Percentiles rank a stretch among this genome's conserved stretches.
These are phyloP conservation scores for Apamea sordens DNA, from an alignment of 2,888 invertebrate species.

Conservation along the genomic window DNA sequence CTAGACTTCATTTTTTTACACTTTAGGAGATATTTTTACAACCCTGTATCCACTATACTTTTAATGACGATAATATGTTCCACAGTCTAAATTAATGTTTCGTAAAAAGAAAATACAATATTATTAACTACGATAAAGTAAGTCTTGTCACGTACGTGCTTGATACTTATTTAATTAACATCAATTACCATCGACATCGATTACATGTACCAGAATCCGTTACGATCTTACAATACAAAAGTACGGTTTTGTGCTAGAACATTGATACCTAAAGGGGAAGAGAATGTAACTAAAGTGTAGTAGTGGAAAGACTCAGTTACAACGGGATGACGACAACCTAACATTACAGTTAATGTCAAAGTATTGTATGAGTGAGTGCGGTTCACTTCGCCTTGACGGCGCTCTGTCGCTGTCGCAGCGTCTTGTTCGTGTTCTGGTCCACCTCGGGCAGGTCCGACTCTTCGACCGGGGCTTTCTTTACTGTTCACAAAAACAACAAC, in stretches of 20 bases:
- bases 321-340: slow-evolving; percentile 79
- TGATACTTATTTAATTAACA: slow-evolving; percentile 66
- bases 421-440: slow-evolving; percentile 96
- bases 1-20: slow-evolving; percentile 85
- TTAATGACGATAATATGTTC: slow-evolving; percentile 83
- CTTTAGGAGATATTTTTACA: slow-evolving; percentile 90
- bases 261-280: slow-evolving; percentile 64
- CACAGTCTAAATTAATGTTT: slow-evolving; percentile 78
- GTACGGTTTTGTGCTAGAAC: slow-evolving; percentile 70
- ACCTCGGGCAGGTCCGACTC: slow-evolving; percentile 98
- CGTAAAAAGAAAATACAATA: slow-evolving; percentile 68
- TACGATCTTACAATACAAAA: slow-evolving; percentile 64
- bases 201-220: slow-evolving; percentile 47
- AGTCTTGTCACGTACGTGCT: slow-evolving; percentile 69
- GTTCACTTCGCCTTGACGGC: slow-evolving; percentile 91
- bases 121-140: slow-evolving; percentile 63
- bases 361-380: slow-evolving; percentile 48
- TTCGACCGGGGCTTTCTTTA: slow-evolving; percentile 90
- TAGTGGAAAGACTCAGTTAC: slow-evolving; percentile 80
- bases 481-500: slow-evolving; percentile 83
- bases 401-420: slow-evolving; percentile 91
- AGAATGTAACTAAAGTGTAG: slow-evolving; percentile 65
- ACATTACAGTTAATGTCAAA: slow-evolving; percentile 66
- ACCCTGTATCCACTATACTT: slow-evolving; percentile 90
- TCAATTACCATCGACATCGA: slow-evolving; percentile 56